A percentile compares a stretch with the other conserved stretches of the same genome.
phyloP scores from a whole-genome alignment of 2,888 invertebrate genomes.

The Euclidia mi region DNA sequence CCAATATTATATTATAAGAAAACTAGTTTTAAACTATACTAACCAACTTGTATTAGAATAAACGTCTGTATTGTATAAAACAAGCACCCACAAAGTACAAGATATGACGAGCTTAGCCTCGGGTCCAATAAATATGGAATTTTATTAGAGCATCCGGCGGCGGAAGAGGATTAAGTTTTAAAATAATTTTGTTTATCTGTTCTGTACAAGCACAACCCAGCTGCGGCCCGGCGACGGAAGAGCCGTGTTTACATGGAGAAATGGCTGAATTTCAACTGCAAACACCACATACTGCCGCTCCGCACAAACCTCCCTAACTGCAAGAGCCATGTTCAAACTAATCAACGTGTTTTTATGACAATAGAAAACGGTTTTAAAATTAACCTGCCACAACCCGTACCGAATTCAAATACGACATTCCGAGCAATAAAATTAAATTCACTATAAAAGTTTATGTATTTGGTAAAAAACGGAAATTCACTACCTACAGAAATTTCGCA shows the following conservation, averaged over 20 bases:
- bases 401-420: slow-evolving; percentile 44
- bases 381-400: slow-evolving; percentile 45
- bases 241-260: slow-evolving; percentile 59
- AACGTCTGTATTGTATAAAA: no score
- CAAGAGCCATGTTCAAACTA: slow-evolving; percentile 48
- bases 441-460: no score
- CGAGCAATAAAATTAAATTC: slow-evolving; percentile 50
- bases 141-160: slow-evolving; percentile 17
- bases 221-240: slow-evolving; percentile 33
- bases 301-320: slow-evolving; percentile 28
- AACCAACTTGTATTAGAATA: no score
- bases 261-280: slow-evolving; percentile 65
- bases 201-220: slow-evolving; percentile 32
- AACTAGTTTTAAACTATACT: no score
- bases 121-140: slow-evolving; percentile 27
- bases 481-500: no score
- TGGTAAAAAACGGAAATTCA: no score
- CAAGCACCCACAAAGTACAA: no score
- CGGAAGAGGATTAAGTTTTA: slow-evolving; percentile 14
- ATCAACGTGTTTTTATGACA: slow-evolving; percentile 51
- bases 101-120: not conserved
- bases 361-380: slow-evolving; percentile 54
- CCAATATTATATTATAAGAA: no score
- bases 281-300: slow-evolving; percentile 34
- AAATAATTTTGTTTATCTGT: slow-evolving; percentile 40